These are phyloP conservation scores for Acleris sparsana DNA, from an alignment of 2,888 invertebrate species.

Conservation along the genomic window DNA sequence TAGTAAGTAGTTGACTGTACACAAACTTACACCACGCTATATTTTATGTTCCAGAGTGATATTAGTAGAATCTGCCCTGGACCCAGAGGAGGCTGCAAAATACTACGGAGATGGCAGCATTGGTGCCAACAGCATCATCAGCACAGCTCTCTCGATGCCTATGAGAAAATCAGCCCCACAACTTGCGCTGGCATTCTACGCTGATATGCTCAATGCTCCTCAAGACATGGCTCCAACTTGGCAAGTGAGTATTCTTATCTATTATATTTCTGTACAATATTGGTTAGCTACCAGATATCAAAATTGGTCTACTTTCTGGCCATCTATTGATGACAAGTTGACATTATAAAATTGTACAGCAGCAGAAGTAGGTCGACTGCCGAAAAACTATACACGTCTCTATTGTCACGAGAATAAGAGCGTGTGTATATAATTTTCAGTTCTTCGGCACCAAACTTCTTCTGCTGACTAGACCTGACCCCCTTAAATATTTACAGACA, in stretches of 20 bases:
- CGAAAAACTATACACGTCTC: too few species aligned
- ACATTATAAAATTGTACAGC: too few species aligned
- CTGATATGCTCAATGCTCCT: conserved; percentile 60
- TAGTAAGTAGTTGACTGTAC: too few species aligned
- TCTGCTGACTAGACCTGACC: too few species aligned
- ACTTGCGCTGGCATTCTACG: conserved; percentile 59
- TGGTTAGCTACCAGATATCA: too few species aligned
- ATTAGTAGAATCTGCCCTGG: conserved; percentile 60
- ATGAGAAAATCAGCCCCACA: conserved; percentile 52
- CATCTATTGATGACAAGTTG: too few species aligned
- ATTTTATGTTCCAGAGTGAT: conserved; percentile 52
- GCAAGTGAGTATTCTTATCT: conserved; percentile 57
- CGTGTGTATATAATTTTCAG: too few species aligned
- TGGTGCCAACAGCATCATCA: conserved; percentile 67
- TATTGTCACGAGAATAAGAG: too few species aligned
- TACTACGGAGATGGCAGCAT: conserved; percentile 64
- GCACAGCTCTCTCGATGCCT: conserved; percentile 54
- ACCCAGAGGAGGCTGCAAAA: conserved; percentile 51
- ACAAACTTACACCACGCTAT: neutral
- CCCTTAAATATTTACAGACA: conserved; percentile 55
- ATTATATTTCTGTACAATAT: too few species aligned
- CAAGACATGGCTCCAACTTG: conserved; percentile 60
- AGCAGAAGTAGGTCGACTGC: too few species aligned
- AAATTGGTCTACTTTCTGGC: too few species aligned
- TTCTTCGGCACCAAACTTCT: too few species aligned